Evolutionary conservation across 2,797 vertebrate species (phyloP).

Genomic region (Manis pentadactyla): DNA sequence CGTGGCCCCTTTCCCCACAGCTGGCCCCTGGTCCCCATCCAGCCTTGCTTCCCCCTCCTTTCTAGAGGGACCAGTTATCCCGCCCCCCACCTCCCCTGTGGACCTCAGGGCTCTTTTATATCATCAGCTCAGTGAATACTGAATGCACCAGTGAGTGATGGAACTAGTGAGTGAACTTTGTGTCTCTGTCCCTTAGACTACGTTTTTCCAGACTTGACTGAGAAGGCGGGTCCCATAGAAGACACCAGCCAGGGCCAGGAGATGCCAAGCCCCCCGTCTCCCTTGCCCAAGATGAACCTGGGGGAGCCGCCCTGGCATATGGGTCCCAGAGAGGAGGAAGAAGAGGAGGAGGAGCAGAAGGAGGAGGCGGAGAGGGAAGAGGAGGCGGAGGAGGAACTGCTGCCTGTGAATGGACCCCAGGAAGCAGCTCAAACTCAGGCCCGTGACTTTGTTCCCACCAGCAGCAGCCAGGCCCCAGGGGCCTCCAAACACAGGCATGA

Average conservation of each 20-base stretch:
- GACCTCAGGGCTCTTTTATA: background rate
- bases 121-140: background rate
- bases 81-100: no score
- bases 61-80: background rate
- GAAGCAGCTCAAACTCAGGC: conserved; percentile 70
- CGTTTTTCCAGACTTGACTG: conserved; percentile 85
- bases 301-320: conserved; percentile 80
- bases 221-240: conserved; percentile 78
- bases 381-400: conserved; percentile 82
- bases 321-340: conserved; percentile 69
- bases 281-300: conserved; percentile 77
- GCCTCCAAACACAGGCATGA: conserved; percentile 75
- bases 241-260: conserved; percentile 79
- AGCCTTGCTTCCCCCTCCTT: background rate
- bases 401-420: conserved; percentile 84
- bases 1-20: background rate
- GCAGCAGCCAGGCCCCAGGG: conserved; percentile 65
- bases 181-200: conserved; percentile 85
- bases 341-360: conserved; percentile 53
- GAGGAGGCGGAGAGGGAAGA: background rate
- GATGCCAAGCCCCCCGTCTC: conserved; percentile 73
- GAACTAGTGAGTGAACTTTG: background rate
- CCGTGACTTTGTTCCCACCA: conserved; percentile 63
- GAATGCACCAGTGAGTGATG: background rate
- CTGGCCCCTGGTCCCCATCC: background rate